Conservation (phyloP, 2,888 invertebrate species). For the Serripes groenlandicus region DNA sequence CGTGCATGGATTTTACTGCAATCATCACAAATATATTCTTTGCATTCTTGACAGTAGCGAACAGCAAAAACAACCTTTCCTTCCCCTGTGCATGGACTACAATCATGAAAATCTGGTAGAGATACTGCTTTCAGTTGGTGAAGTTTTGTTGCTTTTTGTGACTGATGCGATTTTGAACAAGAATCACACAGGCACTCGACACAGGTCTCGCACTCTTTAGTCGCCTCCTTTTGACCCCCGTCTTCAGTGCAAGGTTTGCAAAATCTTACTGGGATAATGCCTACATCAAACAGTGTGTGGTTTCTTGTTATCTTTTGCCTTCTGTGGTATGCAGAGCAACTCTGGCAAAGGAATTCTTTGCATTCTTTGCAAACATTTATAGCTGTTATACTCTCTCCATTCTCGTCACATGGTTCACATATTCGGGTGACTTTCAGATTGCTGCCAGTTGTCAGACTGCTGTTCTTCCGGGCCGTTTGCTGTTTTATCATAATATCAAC, state of each 20-base stretch:
- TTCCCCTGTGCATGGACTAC: neutral
- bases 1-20: neutral
- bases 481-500: neutral
- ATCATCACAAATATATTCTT: neutral
- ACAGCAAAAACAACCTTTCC: neutral
- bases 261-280: neutral
- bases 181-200: neutral
- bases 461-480: neutral
- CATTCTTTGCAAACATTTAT: conserved; percentile 5
- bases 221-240: neutral
- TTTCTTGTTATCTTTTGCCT: neutral
- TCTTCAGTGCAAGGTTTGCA: neutral
- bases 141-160: neutral
- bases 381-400: neutral
- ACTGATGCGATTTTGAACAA: neutral
- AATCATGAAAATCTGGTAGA: neutral
- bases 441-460: neutral
- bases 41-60: neutral
- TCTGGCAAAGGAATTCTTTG: conserved; percentile 7
- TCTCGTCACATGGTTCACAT: neutral
- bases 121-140: neutral
- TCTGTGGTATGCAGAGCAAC: neutral
- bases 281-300: neutral
- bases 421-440: neutral
- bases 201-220: neutral